These are phyloP conservation scores for Panthera leo DNA, from an alignment of 2,113 vertebrate species.

Conservation along the genomic window DNA sequence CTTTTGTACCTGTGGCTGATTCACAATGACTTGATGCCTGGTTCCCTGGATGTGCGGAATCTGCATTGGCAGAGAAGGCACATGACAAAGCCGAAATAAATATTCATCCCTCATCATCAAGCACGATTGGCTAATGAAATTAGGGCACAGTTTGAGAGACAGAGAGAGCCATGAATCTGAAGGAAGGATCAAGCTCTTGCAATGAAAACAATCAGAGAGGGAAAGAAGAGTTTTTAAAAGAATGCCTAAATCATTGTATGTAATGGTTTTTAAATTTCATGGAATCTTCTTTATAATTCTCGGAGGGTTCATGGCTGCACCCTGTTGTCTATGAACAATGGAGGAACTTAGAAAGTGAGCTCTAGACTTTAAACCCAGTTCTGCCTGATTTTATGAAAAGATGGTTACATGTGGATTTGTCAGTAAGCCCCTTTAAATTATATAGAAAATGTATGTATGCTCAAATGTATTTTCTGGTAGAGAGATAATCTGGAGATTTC, in stretches of 20 bases:
- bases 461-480: background rate
- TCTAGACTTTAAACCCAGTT: too few species aligned
- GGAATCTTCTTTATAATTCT: background rate
- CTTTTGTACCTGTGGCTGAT: too few species aligned
- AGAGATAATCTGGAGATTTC: background rate
- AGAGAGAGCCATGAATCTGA: background rate
- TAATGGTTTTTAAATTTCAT: background rate
- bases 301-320: fast-evolving
- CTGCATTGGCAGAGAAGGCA: background rate
- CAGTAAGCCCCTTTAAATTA: background rate
- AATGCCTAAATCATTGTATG: background rate
- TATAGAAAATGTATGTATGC: background rate
- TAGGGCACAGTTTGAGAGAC: background rate
- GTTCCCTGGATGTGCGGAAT: background rate
- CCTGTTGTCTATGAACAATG: fast-evolving
- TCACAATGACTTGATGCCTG: background rate
- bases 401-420: background rate
- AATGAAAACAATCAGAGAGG: background rate
- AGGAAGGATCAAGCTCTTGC: background rate
- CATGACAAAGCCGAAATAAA: background rate
- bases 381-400: background rate
- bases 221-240: background rate
- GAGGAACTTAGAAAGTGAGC: background rate
- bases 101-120: background rate
- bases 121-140: background rate